phyloP scores from a whole-genome alignment of 2,888 invertebrate genomes.

The Zelleria hepariella region DNA sequence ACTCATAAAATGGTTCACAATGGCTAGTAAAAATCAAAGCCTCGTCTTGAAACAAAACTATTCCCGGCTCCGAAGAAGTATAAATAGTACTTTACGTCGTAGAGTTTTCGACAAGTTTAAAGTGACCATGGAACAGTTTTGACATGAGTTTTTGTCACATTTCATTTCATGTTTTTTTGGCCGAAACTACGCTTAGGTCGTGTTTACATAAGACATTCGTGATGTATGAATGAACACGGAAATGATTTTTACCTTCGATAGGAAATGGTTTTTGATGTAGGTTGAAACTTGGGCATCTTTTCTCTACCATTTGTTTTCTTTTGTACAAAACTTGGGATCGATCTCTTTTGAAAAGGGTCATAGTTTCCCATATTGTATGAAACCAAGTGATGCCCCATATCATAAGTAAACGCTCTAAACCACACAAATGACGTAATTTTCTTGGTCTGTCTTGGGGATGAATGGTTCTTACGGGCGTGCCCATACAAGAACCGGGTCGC shows the following conservation, averaged over 20 bases:
- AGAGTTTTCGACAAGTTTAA: neutral
- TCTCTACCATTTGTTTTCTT: neutral
- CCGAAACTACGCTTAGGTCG: neutral
- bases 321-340: neutral
- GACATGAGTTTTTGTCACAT: slow-evolving; percentile 4
- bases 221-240: slow-evolving; percentile 18
- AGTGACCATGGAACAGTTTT: neutral
- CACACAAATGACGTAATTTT: no score
- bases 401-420: no score
- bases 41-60: no score
- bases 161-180: slow-evolving; percentile 11
- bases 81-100: no score
- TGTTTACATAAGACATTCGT: neutral
- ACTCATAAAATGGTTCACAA: no score
- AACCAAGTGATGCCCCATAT: no score
- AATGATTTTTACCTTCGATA: slow-evolving; percentile 14
- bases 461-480: no score
- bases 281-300: neutral
- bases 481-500: no score
- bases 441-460: neutral
- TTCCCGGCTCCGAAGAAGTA: no score
- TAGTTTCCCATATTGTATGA: no score
- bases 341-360: neutral
- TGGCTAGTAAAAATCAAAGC: no score
- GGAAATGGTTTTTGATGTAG: neutral